Percentiles rank a stretch among this genome's conserved stretches.
phyloP scores from a whole-genome alignment of 2,888 invertebrate species.

The Limnephilus lunatus region DNA sequence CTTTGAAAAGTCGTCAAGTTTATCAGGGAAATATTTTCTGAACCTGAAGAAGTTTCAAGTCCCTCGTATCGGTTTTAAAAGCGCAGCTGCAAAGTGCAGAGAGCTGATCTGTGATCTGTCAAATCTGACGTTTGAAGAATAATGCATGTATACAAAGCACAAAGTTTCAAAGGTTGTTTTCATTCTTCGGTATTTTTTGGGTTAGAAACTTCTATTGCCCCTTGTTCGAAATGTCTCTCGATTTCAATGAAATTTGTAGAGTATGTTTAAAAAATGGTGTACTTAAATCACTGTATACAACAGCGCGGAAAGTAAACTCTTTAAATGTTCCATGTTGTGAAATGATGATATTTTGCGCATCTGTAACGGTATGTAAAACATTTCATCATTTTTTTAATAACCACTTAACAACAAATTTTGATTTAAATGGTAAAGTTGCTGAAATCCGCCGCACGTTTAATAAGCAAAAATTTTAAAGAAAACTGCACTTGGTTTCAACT shows the following conservation, averaged over 20 bases:
- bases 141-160: conserved; percentile 2
- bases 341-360: conserved; percentile 51
- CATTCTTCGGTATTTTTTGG: neutral
- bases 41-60: neutral
- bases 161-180: conserved; percentile 2
- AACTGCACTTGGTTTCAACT: too few species aligned
- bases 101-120: neutral
- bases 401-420: neutral
- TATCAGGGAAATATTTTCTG: neutral
- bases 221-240: conserved; percentile 42
- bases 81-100: neutral
- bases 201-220: neutral
- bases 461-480: too few species aligned
- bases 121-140: neutral
- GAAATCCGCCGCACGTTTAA: too few species aligned
- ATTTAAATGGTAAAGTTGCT: neutral
- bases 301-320: conserved; percentile 23
- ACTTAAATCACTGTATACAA: conserved; percentile 50
- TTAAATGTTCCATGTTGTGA: conserved; percentile 42
- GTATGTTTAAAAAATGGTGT: conserved; percentile 53
- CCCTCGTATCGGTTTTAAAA: neutral
- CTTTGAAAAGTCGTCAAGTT: neutral
- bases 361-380: conserved; percentile 45
- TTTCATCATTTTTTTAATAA: neutral
- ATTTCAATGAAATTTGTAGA: conserved; percentile 49